Evolutionary conservation across 2,797 vertebrate genomes (phyloP).

Genomic region (Chanos chanos): DNA sequence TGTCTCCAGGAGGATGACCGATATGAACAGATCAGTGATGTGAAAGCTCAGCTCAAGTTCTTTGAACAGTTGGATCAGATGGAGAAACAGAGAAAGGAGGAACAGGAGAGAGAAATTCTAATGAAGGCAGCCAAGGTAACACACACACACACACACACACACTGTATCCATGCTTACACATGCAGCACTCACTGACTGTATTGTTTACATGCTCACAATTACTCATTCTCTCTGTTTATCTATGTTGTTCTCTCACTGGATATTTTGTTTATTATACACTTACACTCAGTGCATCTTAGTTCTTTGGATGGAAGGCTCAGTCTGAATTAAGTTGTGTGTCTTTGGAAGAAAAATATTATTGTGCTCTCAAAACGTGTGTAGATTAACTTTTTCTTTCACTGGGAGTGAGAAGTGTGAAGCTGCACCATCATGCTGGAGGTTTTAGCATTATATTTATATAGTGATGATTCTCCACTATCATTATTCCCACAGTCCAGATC

Average conservation of each 20-base stretch:
- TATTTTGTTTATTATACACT: too few relatives aligned
- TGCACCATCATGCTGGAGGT: not conserved
- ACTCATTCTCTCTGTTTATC: not conserved
- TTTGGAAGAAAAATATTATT: too few relatives aligned
- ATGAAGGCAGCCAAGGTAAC: conserved; percentile 86
- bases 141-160: not conserved
- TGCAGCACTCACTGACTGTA: not conserved
- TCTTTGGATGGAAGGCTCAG: too few relatives aligned
- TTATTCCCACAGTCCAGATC: conserved; percentile 83
- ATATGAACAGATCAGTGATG: conserved; percentile 85
- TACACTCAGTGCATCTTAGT: too few relatives aligned
- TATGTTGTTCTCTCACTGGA: too few relatives aligned
- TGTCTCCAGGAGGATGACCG: conserved; percentile 79
- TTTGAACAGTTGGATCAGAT: conserved; percentile 97
- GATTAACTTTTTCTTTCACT: too few relatives aligned
- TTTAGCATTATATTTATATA: not conserved
- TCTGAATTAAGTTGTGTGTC: too few relatives aligned
- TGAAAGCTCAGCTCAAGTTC: conserved; percentile 92
- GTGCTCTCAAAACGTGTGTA: too few relatives aligned
- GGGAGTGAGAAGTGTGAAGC: too few relatives aligned
- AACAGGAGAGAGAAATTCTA: conserved; percentile 95
- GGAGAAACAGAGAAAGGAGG: conserved; percentile 94
- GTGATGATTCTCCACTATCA: too few relatives aligned
- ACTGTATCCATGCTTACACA: not conserved
- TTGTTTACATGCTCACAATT: too few relatives aligned